These are phyloP conservation scores for Aegithalos caudatus DNA, from an alignment of 2,113 vertebrate species.

Conservation along the genomic window DNA sequence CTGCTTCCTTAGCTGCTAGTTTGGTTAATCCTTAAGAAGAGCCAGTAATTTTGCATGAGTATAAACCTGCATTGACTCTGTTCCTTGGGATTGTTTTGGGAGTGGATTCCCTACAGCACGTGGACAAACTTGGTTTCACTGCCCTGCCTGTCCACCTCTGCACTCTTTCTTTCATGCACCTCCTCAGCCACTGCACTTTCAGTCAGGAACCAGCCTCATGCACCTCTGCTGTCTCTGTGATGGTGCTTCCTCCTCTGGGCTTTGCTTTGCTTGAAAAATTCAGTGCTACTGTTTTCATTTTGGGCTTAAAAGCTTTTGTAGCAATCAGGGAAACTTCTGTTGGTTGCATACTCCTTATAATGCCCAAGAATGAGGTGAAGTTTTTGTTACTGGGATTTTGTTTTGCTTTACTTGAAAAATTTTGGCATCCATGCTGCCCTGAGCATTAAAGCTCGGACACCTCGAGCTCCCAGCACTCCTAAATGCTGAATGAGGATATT, in stretches of 20 bases:
- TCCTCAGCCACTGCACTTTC: neutral
- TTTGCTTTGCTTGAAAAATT: neutral
- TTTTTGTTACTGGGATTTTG: neutral
- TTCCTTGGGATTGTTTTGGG: neutral
- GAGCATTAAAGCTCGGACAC: neutral
- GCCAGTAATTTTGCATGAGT: neutral
- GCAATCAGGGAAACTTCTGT: neutral
- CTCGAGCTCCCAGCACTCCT: neutral
- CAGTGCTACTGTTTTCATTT: neutral
- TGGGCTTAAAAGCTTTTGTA: neutral
- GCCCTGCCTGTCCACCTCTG: neutral
- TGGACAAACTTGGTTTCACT: neutral
- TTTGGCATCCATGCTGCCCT: neutral
- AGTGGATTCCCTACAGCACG: accelerated
- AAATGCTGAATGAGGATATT: neutral
- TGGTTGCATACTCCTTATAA: neutral
- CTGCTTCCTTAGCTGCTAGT: neutral
- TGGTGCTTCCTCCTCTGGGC: neutral
- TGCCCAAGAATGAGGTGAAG: neutral
- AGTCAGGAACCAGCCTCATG: neutral
- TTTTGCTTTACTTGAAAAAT: neutral
- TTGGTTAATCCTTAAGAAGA: neutral
- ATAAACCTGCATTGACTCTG: neutral
- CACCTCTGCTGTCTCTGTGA: accelerated
- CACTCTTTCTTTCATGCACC: accelerated